Evolutionary conservation across 2,797 vertebrate species (phyloP).

Genomic region (Syngnathus rostellatus): DNA sequence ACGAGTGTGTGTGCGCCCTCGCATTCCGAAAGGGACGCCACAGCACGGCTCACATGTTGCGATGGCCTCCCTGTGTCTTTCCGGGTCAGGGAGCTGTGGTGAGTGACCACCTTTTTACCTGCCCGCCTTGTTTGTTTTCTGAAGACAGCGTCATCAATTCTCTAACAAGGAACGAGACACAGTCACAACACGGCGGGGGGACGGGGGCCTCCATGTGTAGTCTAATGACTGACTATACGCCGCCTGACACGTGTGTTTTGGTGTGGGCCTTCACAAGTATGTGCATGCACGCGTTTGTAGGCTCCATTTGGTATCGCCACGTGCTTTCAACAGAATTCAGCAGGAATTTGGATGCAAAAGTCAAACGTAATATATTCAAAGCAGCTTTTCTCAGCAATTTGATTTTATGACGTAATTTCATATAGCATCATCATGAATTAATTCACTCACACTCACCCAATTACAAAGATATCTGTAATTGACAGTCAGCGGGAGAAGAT

Average conservation of each 20-base stretch:
- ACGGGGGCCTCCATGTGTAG: conserved; percentile 51
- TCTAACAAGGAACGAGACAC: conserved; percentile 65
- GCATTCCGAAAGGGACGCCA: conserved; percentile 57
- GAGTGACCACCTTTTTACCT: conserved; percentile 70
- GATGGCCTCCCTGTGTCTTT: conserved; percentile 47
- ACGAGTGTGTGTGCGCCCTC: conserved; percentile 49
- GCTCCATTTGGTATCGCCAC: conserved; percentile 22
- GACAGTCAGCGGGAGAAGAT: not conserved
- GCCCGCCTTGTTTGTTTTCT: conserved; percentile 65
- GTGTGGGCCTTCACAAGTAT: conserved; percentile 20
- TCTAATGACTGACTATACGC: conserved; percentile 41
- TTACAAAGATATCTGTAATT: conserved; percentile 1
- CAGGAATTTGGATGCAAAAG: not conserved
- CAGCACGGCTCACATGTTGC: conserved; percentile 52
- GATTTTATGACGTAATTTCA: not conserved
- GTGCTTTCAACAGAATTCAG: not conserved
- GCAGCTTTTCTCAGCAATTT: not conserved
- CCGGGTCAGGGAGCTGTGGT: conserved; percentile 64
- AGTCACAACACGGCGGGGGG: conserved; percentile 59
- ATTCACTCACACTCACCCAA: not conserved
- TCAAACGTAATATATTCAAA: not conserved
- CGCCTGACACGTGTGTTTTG: conserved; percentile 30
- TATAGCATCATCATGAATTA: not conserved
- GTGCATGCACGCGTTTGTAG: conserved; percentile 14
- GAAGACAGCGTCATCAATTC: conserved; percentile 68